phyloP scores from a whole-genome alignment of 92 coral and sea anemone species.

The Pocillopora meandrina region DNA sequence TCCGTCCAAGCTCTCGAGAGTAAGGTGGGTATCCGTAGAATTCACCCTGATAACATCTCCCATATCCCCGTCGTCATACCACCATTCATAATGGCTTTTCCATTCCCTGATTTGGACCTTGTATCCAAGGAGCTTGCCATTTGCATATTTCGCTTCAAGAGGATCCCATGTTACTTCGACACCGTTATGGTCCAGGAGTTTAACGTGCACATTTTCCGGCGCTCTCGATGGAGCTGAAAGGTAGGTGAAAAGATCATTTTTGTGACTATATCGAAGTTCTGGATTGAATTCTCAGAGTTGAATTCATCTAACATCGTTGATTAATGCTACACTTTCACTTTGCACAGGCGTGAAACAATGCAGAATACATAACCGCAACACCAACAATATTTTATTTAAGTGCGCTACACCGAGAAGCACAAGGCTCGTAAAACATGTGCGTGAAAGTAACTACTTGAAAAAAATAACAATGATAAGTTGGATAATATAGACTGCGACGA shows the following conservation, averaged over 20 bases:
- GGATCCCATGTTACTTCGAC: constrained; percentile 52
- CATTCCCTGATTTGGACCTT: not conserved
- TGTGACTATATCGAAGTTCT: too few relatives aligned
- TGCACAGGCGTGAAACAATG: too few relatives aligned
- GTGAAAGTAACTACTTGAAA: too few relatives aligned
- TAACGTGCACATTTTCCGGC: not conserved
- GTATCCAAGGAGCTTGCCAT: constrained; percentile 70
- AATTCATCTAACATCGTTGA: too few relatives aligned
- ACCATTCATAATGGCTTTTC: not conserved
- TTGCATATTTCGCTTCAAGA: constrained; percentile 45
- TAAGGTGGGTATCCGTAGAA: not conserved
- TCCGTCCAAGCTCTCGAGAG: not conserved
- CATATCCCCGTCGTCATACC: not conserved
- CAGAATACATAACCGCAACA: too few relatives aligned
- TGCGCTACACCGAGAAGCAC: too few relatives aligned
- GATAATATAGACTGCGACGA: too few relatives aligned
- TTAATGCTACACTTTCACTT: too few relatives aligned
- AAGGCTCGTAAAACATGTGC: too few relatives aligned
- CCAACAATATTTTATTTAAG: too few relatives aligned
- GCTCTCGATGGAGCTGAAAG: constrained; percentile 13
- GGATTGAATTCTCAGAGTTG: too few relatives aligned
- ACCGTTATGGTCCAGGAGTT: not conserved
- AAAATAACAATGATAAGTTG: too few relatives aligned
- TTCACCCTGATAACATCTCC: not conserved
- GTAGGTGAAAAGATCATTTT: not conserved